A percentile compares a stretch with the other conserved stretches of the same genome.
Conservation (phyloP, 2,888 invertebrate genomes). For the Odontomyia ornata region DNA sequence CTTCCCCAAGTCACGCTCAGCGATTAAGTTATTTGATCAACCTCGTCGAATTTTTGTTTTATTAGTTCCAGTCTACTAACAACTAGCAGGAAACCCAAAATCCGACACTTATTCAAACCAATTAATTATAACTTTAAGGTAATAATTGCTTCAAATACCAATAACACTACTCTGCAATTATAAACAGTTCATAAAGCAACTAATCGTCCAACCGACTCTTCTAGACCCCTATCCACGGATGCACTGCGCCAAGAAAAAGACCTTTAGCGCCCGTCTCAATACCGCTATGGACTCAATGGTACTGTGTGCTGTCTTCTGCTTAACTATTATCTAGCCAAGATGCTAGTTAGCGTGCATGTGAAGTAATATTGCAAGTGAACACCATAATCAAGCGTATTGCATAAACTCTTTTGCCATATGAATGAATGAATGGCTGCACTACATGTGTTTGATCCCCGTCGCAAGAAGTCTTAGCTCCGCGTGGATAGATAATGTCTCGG, state of each 20-base stretch:
- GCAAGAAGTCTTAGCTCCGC: conserved; percentile 24
- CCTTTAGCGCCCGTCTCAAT: neutral
- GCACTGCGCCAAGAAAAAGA: neutral
- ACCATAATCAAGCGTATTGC: conserved; percentile 31
- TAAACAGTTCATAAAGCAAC: neutral
- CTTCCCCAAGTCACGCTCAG: too few relatives aligned
- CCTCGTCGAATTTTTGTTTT: neutral
- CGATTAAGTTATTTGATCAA: too few relatives aligned
- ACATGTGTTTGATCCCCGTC: neutral
- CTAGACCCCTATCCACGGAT: neutral
- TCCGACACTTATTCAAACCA: neutral
- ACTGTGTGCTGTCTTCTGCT: conserved; percentile 32
- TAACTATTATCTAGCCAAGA: conserved; percentile 13
- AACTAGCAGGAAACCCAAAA: neutral
- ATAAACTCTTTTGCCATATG: conserved; percentile 39
- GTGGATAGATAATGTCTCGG: conserved; percentile 16
- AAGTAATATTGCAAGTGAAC: conserved; percentile 30
- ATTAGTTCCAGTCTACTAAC: neutral
- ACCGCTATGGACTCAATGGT: neutral
- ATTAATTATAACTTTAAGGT: neutral
- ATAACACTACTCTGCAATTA: neutral
- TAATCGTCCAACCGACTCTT: conserved; percentile 1
- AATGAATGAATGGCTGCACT: conserved; percentile 34
- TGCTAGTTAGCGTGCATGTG: conserved; percentile 26
- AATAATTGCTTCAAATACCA: neutral